Evolutionary conservation across 2,797 vertebrate species (phyloP).

Genomic region (Lutjanus argentimaculatus): DNA sequence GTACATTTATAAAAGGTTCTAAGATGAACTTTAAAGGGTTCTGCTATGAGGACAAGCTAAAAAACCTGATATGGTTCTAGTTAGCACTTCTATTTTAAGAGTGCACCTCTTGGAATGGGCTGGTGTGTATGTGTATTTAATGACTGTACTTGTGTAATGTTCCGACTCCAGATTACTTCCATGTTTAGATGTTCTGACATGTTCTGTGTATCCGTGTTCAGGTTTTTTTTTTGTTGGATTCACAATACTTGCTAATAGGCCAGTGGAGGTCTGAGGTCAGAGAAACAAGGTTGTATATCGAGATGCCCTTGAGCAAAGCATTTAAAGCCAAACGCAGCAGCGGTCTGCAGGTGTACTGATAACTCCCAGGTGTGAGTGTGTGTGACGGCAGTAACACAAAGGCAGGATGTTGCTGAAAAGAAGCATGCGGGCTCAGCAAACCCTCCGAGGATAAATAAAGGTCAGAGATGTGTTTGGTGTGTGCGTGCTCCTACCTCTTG

Average conservation of each 20-base stretch:
- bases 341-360: slow-evolving; percentile 64
- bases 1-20: too few relatives aligned
- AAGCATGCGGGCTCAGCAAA: slow-evolving; percentile 41
- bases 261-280: slow-evolving; percentile 46
- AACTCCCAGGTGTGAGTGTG: slow-evolving; percentile 61
- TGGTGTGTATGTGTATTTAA: slow-evolving; percentile 44
- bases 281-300: slow-evolving; percentile 26
- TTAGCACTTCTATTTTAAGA: too few relatives aligned
- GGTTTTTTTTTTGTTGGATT: slow-evolving; percentile 16
- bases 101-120: slow-evolving; percentile 49
- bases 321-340: slow-evolving; percentile 48
- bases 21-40: too few relatives aligned
- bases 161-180: slow-evolving; percentile 63
- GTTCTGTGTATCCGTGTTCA: slow-evolving; percentile 17
- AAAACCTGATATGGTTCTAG: too few relatives aligned
- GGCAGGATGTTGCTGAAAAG: slow-evolving; percentile 51
- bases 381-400: slow-evolving; percentile 45
- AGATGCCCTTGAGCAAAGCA: slow-evolving; percentile 59
- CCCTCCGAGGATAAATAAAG: slow-evolving; percentile 54
- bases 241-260: slow-evolving; percentile 36
- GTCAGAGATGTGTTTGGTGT: slow-evolving; percentile 39
- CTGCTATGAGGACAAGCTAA: too few relatives aligned
- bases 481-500: slow-evolving; percentile 90
- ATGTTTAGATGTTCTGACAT: slow-evolving; percentile 53
- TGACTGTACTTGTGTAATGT: slow-evolving; percentile 51